Evolutionary conservation across 2,113 vertebrate species (phyloP), one percentile per base, ranked within the genome.

Genomic region (Burhinus oedicnemus): DNA sequence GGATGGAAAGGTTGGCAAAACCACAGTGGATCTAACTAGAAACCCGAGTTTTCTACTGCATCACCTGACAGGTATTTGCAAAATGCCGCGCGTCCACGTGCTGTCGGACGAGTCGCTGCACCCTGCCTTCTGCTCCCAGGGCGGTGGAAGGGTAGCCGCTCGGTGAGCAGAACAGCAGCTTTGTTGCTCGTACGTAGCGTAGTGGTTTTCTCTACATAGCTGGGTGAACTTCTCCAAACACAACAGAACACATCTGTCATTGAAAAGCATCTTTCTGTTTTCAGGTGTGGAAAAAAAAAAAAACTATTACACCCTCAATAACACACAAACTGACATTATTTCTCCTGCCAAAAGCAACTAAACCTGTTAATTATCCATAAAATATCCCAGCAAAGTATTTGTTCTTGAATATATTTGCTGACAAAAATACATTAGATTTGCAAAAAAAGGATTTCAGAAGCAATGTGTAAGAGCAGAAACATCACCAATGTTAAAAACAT

Each of bases 21-120:
- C 6, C 22, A 49, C 34, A 3, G 30, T 0, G 52, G 51, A 15
- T 34, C 23, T 58, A 40, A 34, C 26, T 3, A 40, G 61, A 74
- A 47, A 22, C 47, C 52, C 0, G 22, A 45, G 55, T 1, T 44
- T 62, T 45, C 45, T 45, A 29, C 57, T 6, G 16, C 27, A 6
- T 26, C 8, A 3, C 11, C 34, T 13, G 55, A 17, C 36, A 11
- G 62, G 26, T 17, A 2, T n/a, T 22, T 30, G n/a, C 29, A 38
- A 6, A 45, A 5, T 1, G 8, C 45, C 3, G 3, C 12, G 30
- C 0, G 15, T 11, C 8, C 19, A 29, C 0, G 0, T 4, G 70
- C 79, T 34, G 44, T 17, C 18, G 74, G 7, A 12, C 25, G 2
- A 8, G 44, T 12, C 38, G 57, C 6, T 13, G 30, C 20, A 23